Base-by-base conservation (phyloP, 1,140 invertebrate species). In the Rhizoglyphus robini region DNA sequence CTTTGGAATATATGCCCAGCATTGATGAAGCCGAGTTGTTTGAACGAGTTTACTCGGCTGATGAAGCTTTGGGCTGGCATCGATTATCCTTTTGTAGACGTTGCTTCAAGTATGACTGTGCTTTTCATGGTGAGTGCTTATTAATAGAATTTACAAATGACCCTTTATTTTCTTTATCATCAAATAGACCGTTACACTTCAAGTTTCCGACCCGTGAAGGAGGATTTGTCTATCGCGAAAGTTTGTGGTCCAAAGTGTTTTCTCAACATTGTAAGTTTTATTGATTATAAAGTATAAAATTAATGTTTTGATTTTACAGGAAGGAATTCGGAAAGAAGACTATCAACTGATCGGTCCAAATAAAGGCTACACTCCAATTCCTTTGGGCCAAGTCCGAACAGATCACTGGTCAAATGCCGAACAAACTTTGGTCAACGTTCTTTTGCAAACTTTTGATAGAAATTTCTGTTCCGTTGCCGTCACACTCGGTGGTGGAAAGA, bases 61-160 rank as follows among this genome's bases (percentile, higher is more conserved):
- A 96, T 73, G 88, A 96, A 77, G 93, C 90, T 3, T 87, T 97
- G 85, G 93, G 97, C 77, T 96, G 93, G 3, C 96, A 95, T 75
- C 90, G 95, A 73, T 93, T 91, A 0, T 79, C 97, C 0, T 97
- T 97, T 76, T 98, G 94, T 74, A 78, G 94, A 27, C 79, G 94
- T 13, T 97, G 94, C 77, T 97, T 93, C 76, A 96, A 96, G 83
- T 98, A 97, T 76, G 95, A 98, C 77, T 98, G 95, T 75, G 94
- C 96, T 74, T 77, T 96, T 57, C 94, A 97, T 79, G 86, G 88
- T 88, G 80, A 87, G 86, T 83, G 15, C n/a, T 8, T 4, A 59
- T 46, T 47, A 30, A 59, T 11, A 20, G n/a, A 49, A n/a, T n/a
- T n/a, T n/a, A n/a, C n/a, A n/a, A n/a, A n/a, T n/a, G n/a, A n/a